phyloP scores from a whole-genome alignment of 2,797 vertebrate species.

The Macropodus opercularis region DNA sequence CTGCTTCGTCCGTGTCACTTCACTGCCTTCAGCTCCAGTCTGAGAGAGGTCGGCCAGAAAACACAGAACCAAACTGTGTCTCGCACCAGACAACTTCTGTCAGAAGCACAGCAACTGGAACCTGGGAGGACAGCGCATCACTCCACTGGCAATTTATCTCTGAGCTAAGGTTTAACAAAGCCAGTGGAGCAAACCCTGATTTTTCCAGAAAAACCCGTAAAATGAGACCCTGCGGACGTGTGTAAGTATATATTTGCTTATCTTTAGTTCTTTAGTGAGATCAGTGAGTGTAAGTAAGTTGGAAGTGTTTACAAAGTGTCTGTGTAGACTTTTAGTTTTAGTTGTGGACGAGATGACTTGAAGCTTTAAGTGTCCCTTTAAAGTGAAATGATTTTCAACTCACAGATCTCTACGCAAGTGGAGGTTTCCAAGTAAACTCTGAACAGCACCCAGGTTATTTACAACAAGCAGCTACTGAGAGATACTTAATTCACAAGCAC shows the following conservation, averaged over 20 bases:
- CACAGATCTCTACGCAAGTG: not conserved
- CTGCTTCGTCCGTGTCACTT: not conserved
- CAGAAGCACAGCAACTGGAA: not conserved
- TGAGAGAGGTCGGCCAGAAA: conserved; percentile 6
- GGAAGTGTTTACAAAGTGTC: no score
- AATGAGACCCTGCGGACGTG: not conserved
- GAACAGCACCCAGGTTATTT: no score
- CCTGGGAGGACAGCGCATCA: not conserved
- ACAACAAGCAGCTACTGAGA: no score
- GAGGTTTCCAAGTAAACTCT: conserved; percentile 5
- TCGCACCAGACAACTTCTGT: not conserved
- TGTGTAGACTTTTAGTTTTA: no score
- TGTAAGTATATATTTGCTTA: no score
- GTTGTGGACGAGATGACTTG: no score
- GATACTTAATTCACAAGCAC: no score
- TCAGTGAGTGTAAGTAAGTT: no score
- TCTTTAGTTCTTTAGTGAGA: no score
- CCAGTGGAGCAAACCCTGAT: not conserved
- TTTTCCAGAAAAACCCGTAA: not conserved
- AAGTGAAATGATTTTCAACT: no score
- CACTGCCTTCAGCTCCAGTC: not conserved
- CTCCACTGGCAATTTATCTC: conserved; percentile 1
- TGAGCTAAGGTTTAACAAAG: not conserved
- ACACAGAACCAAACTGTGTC: not conserved
- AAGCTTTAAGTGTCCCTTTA: no score